Conservation (phyloP, 2,113 vertebrate genomes). For the Equus quagga region DNA sequence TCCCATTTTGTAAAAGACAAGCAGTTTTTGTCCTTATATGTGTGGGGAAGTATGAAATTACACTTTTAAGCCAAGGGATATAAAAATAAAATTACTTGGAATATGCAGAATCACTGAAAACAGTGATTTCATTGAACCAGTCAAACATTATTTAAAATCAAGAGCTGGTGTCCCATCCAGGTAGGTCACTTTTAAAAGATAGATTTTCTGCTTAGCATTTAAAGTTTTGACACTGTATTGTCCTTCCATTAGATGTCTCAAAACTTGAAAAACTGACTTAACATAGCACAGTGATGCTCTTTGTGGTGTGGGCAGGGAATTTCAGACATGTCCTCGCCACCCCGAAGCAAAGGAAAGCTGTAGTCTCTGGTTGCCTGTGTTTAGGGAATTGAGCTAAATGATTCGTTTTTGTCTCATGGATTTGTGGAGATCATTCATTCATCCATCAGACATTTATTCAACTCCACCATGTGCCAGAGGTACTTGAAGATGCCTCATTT, state of each 20-base stretch:
- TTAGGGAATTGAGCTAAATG: conserved; percentile 20
- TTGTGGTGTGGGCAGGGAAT: conserved; percentile 64
- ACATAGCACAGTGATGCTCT: conserved; percentile 32
- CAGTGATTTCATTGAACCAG: conserved; percentile 38
- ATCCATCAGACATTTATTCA: conserved; percentile 9
- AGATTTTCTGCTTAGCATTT: conserved; percentile 51
- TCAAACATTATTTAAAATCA: neutral
- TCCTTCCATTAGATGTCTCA: conserved; percentile 35
- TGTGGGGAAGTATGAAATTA: neutral
- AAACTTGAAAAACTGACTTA: conserved; percentile 53
- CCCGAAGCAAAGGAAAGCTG: conserved; percentile 15
- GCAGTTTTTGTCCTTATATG: conserved; percentile 49
- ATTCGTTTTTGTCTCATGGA: neutral
- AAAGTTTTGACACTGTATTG: neutral
- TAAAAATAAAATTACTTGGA: conserved; percentile 67
- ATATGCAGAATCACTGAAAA: conserved; percentile 48
- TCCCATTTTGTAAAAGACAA: conserved; percentile 56
- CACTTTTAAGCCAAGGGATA: conserved; percentile 46
- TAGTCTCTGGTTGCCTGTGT: conserved; percentile 36
- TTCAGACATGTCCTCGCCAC: conserved; percentile 60
- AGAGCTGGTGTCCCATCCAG: neutral
- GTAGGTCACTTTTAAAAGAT: neutral
- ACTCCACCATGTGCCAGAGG: neutral
- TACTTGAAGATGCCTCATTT: neutral
- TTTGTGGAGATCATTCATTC: conserved; percentile 50